Percentiles rank a stretch among this genome's conserved stretches.
Conservation (phyloP, 2,888 invertebrate genomes). For the Hydroisotoma schaefferi region DNA sequence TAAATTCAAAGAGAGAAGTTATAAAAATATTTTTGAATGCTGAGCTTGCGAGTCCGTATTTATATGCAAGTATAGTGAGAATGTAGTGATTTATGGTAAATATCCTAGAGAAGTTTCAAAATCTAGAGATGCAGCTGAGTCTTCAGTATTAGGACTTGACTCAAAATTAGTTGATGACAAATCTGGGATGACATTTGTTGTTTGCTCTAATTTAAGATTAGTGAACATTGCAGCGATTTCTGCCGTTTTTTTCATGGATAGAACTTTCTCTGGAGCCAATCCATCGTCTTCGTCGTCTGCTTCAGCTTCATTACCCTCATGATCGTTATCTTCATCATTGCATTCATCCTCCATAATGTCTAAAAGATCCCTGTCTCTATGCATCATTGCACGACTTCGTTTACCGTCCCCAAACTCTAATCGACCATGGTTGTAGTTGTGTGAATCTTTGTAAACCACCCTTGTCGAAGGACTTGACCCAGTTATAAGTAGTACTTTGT, state of each 20-base stretch:
- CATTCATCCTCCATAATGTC: conserved; percentile 33
- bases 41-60: too few relatives aligned
- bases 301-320: conserved; percentile 7
- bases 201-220: conserved; percentile 56
- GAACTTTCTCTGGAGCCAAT: conserved; percentile 58
- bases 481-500: conserved; percentile 46
- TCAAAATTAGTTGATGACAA: conserved; percentile 29
- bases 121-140: conserved; percentile 39
- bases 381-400: conserved; percentile 23
- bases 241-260: conserved; percentile 81
- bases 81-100: conserved; percentile 61
- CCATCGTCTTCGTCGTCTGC: conserved; percentile 18
- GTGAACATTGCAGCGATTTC: conserved; percentile 84
- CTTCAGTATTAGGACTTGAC: conserved; percentile 35
- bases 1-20: too few relatives aligned
- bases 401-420: conserved; percentile 20
- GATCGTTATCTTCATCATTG: conserved; percentile 17
- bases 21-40: too few relatives aligned
- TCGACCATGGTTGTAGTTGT: conserved; percentile 13
- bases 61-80: too few relatives aligned
- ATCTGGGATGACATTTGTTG: conserved; percentile 46
- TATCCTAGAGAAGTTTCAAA: conserved; percentile 65
- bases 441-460: conserved; percentile 43
- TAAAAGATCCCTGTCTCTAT: conserved; percentile 19
- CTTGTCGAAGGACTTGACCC: conserved; percentile 43